Conservation (phyloP, 2,113 vertebrate species). For the Rhombomys opimus region DNA sequence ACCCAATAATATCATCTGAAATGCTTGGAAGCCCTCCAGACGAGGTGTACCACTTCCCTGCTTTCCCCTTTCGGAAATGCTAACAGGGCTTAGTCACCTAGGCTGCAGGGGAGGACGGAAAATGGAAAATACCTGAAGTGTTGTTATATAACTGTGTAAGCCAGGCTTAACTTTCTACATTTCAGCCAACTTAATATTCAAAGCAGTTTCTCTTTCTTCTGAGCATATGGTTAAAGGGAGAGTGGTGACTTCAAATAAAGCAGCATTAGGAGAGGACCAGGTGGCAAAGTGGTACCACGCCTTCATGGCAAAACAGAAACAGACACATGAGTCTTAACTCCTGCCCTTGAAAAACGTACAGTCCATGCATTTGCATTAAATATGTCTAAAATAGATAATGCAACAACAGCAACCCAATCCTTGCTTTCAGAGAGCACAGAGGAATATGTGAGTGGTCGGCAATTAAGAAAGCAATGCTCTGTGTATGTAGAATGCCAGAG, state of each 20-base stretch:
- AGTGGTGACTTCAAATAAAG: slow-evolving; percentile 45
- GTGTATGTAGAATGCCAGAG: neutral
- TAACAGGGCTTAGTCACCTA: slow-evolving; percentile 62
- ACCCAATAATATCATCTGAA: neutral
- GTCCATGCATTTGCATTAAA: neutral
- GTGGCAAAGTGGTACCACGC: neutral
- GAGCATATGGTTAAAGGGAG: neutral
- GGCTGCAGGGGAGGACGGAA: slow-evolving; percentile 26
- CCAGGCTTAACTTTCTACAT: slow-evolving; percentile 11
- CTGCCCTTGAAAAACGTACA: neutral
- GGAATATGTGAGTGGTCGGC: neutral
- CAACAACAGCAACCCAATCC: neutral
- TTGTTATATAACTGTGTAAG: slow-evolving; percentile 1
- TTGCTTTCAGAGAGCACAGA: neutral
- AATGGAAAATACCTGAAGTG: slow-evolving; percentile 70
- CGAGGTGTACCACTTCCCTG: neutral
- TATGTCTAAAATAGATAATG: neutral
- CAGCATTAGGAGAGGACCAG: slow-evolving; percentile 32
- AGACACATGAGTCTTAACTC: slow-evolving; percentile 2
- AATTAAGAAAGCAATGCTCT: neutral
- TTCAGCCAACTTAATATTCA: slow-evolving; percentile 63
- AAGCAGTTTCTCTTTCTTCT: slow-evolving; percentile 42
- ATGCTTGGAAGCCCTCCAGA: slow-evolving; percentile 52
- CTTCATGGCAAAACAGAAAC: neutral
- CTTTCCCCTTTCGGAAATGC: slow-evolving; percentile 10